Base-by-base conservation (phyloP, 2,797 vertebrate genomes). In the Lithobates sylvaticus region DNA sequence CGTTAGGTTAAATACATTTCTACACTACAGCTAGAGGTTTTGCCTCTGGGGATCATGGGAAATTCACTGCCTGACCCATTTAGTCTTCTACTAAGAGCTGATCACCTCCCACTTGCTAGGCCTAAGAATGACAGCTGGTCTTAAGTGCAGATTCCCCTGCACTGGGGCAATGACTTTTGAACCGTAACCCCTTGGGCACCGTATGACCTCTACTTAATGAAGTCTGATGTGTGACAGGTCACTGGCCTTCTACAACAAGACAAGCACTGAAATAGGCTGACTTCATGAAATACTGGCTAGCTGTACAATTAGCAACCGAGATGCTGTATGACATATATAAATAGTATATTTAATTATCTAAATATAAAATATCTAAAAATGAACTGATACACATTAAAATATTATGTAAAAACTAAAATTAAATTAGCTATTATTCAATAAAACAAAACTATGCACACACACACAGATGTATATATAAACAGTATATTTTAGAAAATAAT, bases 121-220 rank as follows among this genome's bases (percentile, higher is more conserved):
- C 27, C 61, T n/a, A 15, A 13, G 32, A 58, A 58, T 80, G 71
- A 80, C 77, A 81, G 64, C 76, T 84, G 75, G 3, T 64, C 68
- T 68, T 85, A 85, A 85, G 71, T 85, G 78, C 77, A 80, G 70
- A 71, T 80, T 50, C 36, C 61, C 69, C 42, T 67, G 54, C 76
- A 29, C 44, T 16, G 12, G 75, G 34, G 76, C 21, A 64, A 54
- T 39, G 50, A 54, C 29, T 65, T 64, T 15, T 61, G 61, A 77
- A 77, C 76, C 54, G 32, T 47, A 77, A 61, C 54, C 54, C 50
- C 42, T 47, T 15, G 2, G 64, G 64, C 50, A 61, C 18, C 65
- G 42, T 36, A 72, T 61, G 67, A 72, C 67, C 50, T 84, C 67
- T 72, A 16, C 32, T 44, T 78, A 64, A 78, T 64, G 68, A 78